Evolutionary conservation across 1,140 invertebrate species (phyloP).

Genomic region (Meloidogyne floridensis): DNA sequence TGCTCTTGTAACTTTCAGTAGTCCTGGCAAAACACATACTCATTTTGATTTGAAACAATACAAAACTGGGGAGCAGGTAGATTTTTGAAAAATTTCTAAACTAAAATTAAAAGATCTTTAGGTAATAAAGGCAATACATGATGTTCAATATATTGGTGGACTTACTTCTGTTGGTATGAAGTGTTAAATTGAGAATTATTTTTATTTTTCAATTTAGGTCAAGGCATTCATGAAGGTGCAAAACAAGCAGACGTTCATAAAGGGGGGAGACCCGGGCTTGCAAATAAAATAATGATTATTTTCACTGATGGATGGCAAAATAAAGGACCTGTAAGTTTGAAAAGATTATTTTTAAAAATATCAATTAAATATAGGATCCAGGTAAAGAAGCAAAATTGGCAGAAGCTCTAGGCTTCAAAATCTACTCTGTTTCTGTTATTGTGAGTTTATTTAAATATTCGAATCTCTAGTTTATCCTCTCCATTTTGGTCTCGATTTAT

Average conservation of each 20-base stretch:
- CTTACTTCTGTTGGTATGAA: constrained; percentile 59
- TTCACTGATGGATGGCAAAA: constrained; percentile 62
- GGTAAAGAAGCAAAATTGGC: constrained; percentile 39
- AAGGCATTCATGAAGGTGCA: constrained; percentile 54
- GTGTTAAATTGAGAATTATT: background rate
- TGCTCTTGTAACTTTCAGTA: constrained; percentile 57
- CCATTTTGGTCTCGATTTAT: too few relatives aligned
- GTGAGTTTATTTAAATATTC: constrained; percentile 33
- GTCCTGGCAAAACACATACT: constrained; percentile 56
- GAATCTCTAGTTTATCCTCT: too few relatives aligned
- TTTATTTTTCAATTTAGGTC: constrained; percentile 40
- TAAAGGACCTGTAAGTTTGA: constrained; percentile 34
- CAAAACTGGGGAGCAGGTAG: constrained; percentile 50
- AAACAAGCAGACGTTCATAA: constrained; percentile 46
- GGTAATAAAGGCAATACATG: constrained; percentile 52
- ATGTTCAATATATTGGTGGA: constrained; percentile 57
- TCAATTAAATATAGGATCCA: constrained; percentile 46
- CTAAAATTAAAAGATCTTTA: background rate
- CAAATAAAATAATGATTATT: constrained; percentile 58
- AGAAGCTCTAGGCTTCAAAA: constrained; percentile 43
- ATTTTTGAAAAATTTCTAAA: background rate
- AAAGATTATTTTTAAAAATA: background rate
- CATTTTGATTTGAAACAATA: constrained; percentile 59
- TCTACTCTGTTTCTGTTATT: constrained; percentile 51
- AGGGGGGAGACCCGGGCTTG: constrained; percentile 57